A percentile compares a stretch with the other conserved stretches of the same genome.
Evolutionary conservation across 1,140 invertebrate species (phyloP).

Genomic region (Lanistes nyassanus): DNA sequence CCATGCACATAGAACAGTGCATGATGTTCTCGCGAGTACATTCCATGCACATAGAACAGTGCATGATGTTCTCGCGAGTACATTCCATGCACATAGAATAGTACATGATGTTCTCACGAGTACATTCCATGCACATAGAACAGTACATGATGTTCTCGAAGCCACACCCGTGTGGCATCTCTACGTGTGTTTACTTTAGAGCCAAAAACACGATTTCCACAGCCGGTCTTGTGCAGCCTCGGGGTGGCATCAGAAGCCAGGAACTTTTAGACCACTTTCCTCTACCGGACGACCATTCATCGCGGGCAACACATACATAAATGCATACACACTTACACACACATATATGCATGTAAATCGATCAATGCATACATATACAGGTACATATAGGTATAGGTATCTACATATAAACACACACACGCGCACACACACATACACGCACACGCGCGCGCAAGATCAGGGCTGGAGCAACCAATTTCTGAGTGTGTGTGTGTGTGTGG

Average conservation of each 20-base stretch:
- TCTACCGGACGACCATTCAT: not conserved
- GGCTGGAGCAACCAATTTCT: not conserved
- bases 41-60: no score
- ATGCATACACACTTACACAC: not conserved
- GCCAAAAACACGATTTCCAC: no score
- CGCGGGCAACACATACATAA: not conserved
- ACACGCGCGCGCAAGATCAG: conserved; percentile 5
- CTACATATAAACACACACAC: conserved; percentile 2
- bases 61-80: no score
- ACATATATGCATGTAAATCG: not conserved
- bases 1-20: no score
- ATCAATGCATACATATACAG: not conserved
- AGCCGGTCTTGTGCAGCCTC: no score
- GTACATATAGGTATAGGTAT: not conserved
- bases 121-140: no score
- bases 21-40: no score
- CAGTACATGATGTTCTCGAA: conserved; percentile 68
- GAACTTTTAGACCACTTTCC: not conserved
- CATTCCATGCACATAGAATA: no score
- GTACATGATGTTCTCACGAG: no score
- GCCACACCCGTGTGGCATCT: not conserved
- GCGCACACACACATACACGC: conserved; percentile 18
- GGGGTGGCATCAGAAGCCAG: no score
- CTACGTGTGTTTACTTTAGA: not conserved
- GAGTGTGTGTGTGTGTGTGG: conserved; percentile 14